These are phyloP conservation scores for Spicauda simplicius DNA, from an alignment of 2,888 invertebrate genomes.

Conservation along the genomic window DNA sequence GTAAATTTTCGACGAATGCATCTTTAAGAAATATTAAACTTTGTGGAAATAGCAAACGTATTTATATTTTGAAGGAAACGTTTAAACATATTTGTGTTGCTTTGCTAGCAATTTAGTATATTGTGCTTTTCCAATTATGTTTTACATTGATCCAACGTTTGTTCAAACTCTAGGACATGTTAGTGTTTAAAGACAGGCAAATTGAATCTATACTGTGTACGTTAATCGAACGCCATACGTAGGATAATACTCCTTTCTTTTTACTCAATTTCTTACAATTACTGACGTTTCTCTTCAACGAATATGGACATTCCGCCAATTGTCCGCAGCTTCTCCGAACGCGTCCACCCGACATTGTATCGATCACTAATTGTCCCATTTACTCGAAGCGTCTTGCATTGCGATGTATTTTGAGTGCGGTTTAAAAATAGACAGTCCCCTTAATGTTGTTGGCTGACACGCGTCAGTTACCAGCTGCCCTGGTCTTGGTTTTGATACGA, in stretches of 20 bases:
- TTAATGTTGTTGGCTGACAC: slow-evolving; percentile 21
- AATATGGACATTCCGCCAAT: slow-evolving; percentile 10
- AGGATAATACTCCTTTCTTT: background rate
- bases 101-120: no score
- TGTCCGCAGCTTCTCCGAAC: background rate
- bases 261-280: background rate
- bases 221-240: background rate
- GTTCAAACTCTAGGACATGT: no score
- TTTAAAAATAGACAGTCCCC: slow-evolving; percentile 40
- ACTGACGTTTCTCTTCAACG: background rate
- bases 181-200: background rate
- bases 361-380: slow-evolving; percentile 42
- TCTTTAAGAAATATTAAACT: background rate
- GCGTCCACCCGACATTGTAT: slow-evolving; percentile 20
- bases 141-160: background rate
- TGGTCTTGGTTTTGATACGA: background rate
- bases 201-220: background rate
- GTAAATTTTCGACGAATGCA: slow-evolving; percentile 11
- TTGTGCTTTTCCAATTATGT: no score
- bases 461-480: slow-evolving; percentile 15
- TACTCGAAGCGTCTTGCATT: slow-evolving; percentile 33
- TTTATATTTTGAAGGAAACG: no score
- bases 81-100: no score
- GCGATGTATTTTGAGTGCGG: slow-evolving; percentile 34
- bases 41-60: background rate